Evolutionary conservation across 2,888 invertebrate species (phyloP).

Genomic region (Autographa gamma): DNA sequence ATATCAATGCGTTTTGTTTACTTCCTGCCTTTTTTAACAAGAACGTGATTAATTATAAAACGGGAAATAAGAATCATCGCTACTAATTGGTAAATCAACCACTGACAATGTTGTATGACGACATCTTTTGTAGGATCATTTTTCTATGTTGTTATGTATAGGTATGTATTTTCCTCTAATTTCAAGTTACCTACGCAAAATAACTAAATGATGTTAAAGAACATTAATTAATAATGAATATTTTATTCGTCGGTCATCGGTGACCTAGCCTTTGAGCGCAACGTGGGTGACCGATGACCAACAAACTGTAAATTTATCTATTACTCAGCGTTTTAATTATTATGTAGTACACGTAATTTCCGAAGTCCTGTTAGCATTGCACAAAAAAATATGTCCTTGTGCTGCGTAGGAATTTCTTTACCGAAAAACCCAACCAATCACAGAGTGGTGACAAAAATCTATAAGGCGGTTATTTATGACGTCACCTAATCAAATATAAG

Average conservation of each 20-base stretch:
- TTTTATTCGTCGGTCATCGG: no score
- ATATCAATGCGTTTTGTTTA: conserved; percentile 7
- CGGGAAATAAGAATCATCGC: conserved; percentile 11
- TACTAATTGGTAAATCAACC: conserved; percentile 24
- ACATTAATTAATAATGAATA: no score
- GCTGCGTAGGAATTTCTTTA: neutral
- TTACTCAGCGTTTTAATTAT: no score
- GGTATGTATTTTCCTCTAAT: neutral
- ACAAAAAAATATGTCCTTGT: neutral
- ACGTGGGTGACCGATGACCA: no score
- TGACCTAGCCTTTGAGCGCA: no score
- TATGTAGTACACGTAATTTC: neutral
- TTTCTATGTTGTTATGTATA: neutral
- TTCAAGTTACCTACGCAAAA: neutral
- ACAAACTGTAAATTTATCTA: no score
- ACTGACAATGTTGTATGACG: conserved; percentile 7
- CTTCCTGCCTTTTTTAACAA: conserved; percentile 16
- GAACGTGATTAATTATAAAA: conserved; percentile 14
- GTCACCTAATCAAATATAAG: neutral
- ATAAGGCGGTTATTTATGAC: neutral
- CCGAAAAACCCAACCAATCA: neutral
- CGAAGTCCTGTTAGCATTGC: neutral
- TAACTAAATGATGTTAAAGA: neutral
- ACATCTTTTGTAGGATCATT: no score
- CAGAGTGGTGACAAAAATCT: neutral